Evolutionary conservation across 2,797 vertebrate species (phyloP).

Genomic region (Amblyopsis hoosieri): DNA sequence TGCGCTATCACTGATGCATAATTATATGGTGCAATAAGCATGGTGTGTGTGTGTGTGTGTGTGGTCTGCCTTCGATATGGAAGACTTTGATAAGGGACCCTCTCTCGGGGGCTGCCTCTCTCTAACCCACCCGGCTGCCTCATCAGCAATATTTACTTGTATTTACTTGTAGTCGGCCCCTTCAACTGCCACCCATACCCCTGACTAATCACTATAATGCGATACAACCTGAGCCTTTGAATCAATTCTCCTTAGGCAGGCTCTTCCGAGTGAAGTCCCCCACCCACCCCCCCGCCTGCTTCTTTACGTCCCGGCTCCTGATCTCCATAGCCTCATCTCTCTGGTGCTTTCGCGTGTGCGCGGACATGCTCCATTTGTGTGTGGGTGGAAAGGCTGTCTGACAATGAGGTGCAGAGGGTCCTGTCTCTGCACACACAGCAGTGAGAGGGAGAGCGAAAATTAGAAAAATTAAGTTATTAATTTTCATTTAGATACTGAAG

Average conservation of each 20-base stretch:
- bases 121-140: constrained; percentile 30
- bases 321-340: neutral
- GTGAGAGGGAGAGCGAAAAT: constrained; percentile 17
- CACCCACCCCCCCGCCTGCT: neutral
- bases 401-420: constrained; percentile 37
- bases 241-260: constrained; percentile 44
- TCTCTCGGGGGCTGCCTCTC: constrained; percentile 17
- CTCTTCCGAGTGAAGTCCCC: constrained; percentile 37
- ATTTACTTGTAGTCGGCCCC: constrained; percentile 42
- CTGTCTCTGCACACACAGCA: constrained; percentile 35
- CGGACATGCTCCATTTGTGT: constrained; percentile 29
- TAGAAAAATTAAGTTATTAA: constrained; percentile 3
- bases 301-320: constrained; percentile 22
- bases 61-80: constrained; percentile 48
- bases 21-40: constrained; percentile 36
- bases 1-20: constrained; percentile 31
- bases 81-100: constrained; percentile 31
- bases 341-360: neutral
- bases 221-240: constrained; percentile 54
- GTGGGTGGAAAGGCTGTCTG: constrained; percentile 56
- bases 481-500: neutral
- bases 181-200: constrained; percentile 42
- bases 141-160: constrained; percentile 54
- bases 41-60: constrained; percentile 24
- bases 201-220: constrained; percentile 53